Evolutionary conservation across 2,888 invertebrate genomes (phyloP).

Genomic region (Drosophila peninsularis): DNA sequence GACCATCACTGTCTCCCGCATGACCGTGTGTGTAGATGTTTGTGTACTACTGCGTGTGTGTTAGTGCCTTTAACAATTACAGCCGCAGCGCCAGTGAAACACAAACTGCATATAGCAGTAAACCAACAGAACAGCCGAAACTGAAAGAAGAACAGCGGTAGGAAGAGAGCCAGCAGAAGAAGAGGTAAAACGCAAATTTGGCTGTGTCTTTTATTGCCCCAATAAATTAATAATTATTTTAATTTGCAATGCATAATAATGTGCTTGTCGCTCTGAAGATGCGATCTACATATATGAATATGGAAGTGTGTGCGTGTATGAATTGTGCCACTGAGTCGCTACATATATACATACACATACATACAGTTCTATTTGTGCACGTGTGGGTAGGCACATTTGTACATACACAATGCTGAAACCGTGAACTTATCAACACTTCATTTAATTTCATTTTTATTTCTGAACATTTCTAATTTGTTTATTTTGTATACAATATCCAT

Average conservation of each 20-base stretch:
- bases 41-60: conserved; percentile 15
- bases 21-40: conserved; percentile 5
- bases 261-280: conserved; percentile 3
- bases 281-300: conserved; percentile 17
- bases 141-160: conserved; percentile 10
- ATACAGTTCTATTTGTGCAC: neutral
- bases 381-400: conserved; percentile 3
- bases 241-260: conserved; percentile 23
- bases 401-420: conserved; percentile 22
- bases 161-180: conserved; percentile 2
- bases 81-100: conserved; percentile 32
- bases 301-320: neutral
- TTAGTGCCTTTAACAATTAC: conserved; percentile 41
- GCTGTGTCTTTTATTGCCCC: neutral
- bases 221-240: conserved; percentile 34
- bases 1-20: conserved; percentile 19
- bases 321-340: neutral
- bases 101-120: conserved; percentile 54
- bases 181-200: conserved; percentile 19
- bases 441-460: conserved; percentile 71
- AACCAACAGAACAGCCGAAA: conserved; percentile 37
- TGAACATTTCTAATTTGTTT: conserved; percentile 62
- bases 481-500: conserved; percentile 60
- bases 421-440: conserved; percentile 72
- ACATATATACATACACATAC: neutral